Evolutionary conservation across 2,888 invertebrate species (phyloP), one percentile per base, ranked within the genome.

Genomic region (Calameuta filiformis): DNA sequence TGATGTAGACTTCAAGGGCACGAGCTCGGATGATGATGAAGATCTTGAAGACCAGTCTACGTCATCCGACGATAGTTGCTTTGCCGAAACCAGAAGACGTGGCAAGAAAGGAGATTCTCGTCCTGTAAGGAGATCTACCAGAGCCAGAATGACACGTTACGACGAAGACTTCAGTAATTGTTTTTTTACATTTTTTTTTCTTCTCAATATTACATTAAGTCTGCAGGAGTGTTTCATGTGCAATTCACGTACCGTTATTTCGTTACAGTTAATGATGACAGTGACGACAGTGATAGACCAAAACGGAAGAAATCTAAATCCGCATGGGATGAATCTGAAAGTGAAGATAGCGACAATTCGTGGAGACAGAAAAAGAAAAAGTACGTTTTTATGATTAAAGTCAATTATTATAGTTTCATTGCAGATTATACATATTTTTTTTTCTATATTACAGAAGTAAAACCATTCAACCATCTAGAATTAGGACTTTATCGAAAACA

Each of bases 1-100:
- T 0, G 98, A 98, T 88, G 98, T 98, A 90, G 98, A 98, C 91
- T 98, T 98, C 89, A 96, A 97, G 89, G 97, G 97, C 71, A 95
- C 96, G 0, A 95, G 95, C 94, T 96, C 92, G 0, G 90, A 90
- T 0, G 91, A 91, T 0, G 94, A 95, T 74, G 94, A 95, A 35
- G 93, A 94, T 77, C 93, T 93, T 37, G 93, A 93, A 12, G 93
- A 92, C 76, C 92, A 92, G 68, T 88, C 92, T n/a, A 92, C 92
- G 0, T 93, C 93, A 1, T 93, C 93, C 35, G 94, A 94, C 12
- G 94, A 94, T 35, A 94, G 93, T n/a, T 92, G 92, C 23, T 87
- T 93, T 73, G 93, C 93, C 69, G 89, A 92, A 3, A 92, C 92
- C 76, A 90, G 92, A 33, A 92, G 93, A 33, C 91, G 93, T 23